Conservation (phyloP, 2,888 invertebrate genomes). For the Rhamnusium bicolor region DNA sequence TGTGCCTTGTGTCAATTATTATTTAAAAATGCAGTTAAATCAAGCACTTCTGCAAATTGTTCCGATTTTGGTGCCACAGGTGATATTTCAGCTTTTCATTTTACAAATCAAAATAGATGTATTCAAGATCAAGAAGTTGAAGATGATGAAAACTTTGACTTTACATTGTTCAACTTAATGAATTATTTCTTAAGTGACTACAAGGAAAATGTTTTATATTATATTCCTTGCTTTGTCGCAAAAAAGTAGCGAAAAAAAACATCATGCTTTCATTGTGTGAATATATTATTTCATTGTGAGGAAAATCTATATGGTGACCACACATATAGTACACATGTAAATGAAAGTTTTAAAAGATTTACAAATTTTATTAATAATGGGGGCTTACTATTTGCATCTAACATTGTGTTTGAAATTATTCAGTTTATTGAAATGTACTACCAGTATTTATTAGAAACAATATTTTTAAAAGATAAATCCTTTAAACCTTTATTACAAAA, state of each 20-base stretch:
- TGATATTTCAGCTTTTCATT: background rate
- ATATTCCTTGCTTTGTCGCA: background rate
- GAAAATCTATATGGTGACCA: background rate
- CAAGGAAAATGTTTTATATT: background rate
- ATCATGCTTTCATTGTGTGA: background rate
- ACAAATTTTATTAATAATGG: background rate
- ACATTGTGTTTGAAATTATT: background rate
- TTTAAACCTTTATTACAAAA: too few species aligned
- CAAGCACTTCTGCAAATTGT: background rate
- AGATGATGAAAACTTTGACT: background rate
- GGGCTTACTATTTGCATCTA: background rate
- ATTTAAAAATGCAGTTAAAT: background rate
- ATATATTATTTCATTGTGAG: background rate
- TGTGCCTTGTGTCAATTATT: background rate
- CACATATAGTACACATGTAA: background rate
- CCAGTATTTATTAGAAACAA: too few species aligned
- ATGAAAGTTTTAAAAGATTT: background rate
- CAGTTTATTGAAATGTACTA: too few species aligned
- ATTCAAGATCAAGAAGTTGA: background rate
- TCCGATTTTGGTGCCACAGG: background rate
- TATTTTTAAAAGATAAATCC: too few species aligned
- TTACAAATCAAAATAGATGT: background rate
- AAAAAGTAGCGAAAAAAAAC: background rate
- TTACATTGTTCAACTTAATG: background rate
- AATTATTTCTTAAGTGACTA: background rate